A percentile compares a stretch with the other conserved stretches of the same genome.
Conservation (phyloP, 2,113 vertebrate species). For the Mus musculus region GRCm39 chr7:112490501-112491000, state of each 20-base stretch:
- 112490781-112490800: neutral
- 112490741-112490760: neutral
- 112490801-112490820: neutral
- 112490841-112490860: neutral
- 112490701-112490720: neutral
- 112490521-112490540: neutral
- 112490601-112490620: neutral
- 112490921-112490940: slow-evolving; percentile 98
- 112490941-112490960: slow-evolving; percentile 97
- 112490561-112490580: neutral
- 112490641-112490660: neutral
- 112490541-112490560: neutral
- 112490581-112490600: neutral
- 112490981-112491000: slow-evolving; percentile 99
- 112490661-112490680: neutral
- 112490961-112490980: slow-evolving; percentile 97
- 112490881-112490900: slow-evolving; percentile 36
- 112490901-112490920: slow-evolving; percentile 60
- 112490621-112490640: neutral
- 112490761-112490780: neutral
- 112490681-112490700: neutral
- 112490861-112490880: neutral
- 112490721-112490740: neutral
- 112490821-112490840: neutral
- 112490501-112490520: neutral